These are phyloP conservation scores for Xiphophorus maculatus DNA, from an alignment of 2,113 vertebrate species.

Conservation along the genomic window DNA sequence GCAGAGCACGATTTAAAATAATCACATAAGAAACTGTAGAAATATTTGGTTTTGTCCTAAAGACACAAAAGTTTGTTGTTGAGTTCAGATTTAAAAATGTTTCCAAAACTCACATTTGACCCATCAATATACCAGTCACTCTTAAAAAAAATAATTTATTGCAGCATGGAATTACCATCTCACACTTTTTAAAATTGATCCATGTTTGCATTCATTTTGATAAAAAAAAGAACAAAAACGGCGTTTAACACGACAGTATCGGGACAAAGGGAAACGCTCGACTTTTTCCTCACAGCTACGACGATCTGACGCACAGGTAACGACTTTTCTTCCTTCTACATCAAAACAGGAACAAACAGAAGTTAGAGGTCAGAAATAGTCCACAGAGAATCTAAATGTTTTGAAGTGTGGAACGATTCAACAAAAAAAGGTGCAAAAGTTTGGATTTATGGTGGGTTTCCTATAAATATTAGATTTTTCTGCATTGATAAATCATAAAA, in stretches of 20 bases:
- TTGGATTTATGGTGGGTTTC: too few species aligned
- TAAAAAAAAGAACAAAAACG: not conserved
- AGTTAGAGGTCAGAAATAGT: slow-evolving; percentile 12
- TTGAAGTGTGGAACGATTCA: too few species aligned
- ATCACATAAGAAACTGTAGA: too few species aligned
- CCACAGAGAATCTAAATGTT: not conserved
- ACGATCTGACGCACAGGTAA: slow-evolving; percentile 25
- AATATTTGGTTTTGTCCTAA: too few species aligned
- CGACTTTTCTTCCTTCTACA: slow-evolving; percentile 18
- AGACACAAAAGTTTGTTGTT: too few species aligned
- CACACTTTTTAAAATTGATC: slow-evolving; percentile 36
- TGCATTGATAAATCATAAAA: too few species aligned
- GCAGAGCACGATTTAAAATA: too few species aligned
- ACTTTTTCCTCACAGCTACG: slow-evolving; percentile 30
- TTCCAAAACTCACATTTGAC: not conserved
- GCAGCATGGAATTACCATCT: slow-evolving; percentile 54
- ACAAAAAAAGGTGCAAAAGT: too few species aligned
- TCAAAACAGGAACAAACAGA: slow-evolving; percentile 39
- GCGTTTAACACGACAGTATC: slow-evolving; percentile 25
- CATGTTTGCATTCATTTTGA: slow-evolving; percentile 58
- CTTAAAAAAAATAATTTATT: slow-evolving; percentile 74
- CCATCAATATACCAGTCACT: slow-evolving; percentile 14
- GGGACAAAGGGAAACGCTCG: slow-evolving; percentile 16
- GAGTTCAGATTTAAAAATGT: not conserved
- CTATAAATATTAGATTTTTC: too few species aligned